Percentiles rank a stretch among this genome's conserved stretches.
Conservation (phyloP, 2,797 vertebrate species). For the Xiphorhynchus erythropygius region DNA sequence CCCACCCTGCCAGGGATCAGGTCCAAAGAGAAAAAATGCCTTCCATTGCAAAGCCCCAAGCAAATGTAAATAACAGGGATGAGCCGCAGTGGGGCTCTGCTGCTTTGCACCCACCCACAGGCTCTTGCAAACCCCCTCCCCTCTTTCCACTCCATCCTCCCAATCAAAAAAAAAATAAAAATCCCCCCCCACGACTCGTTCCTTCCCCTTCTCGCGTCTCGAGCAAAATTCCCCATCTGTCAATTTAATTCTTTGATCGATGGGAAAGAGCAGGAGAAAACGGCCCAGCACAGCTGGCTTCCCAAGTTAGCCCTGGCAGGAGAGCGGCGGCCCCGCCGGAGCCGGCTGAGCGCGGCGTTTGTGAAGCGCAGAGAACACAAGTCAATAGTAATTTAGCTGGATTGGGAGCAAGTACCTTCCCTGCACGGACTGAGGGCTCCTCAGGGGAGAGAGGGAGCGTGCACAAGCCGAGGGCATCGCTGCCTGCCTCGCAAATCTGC, state of each 20-base stretch:
- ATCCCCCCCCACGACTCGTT: neutral
- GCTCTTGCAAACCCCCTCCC: neutral
- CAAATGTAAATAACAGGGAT: neutral
- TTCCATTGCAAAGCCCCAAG: neutral
- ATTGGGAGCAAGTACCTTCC: constrained; percentile 75
- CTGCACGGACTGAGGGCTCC: constrained; percentile 69
- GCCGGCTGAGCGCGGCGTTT: constrained; percentile 70
- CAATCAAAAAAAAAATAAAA: neutral
- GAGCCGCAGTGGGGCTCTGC: neutral
- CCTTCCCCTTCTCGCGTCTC: constrained; percentile 20
- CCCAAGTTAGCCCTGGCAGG: constrained; percentile 76
- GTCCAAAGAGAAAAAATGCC: neutral
- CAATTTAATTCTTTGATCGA: constrained; percentile 79
- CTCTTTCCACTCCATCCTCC: neutral
- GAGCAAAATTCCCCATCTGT: constrained; percentile 65
- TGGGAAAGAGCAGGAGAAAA: constrained; percentile 71
- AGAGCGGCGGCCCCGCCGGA: constrained; percentile 55
- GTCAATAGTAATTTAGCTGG: constrained; percentile 75
- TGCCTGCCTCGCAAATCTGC: neutral
- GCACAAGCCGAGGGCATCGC: neutral
- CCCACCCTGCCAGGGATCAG: rapidly evolving
- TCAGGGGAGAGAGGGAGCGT: neutral
- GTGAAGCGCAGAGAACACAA: constrained; percentile 73
- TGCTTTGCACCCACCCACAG: neutral
- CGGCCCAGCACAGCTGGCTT: constrained; percentile 75